Base-by-base conservation (phyloP, 2,113 vertebrate genomes). In the Cavia porcellus region DNA sequence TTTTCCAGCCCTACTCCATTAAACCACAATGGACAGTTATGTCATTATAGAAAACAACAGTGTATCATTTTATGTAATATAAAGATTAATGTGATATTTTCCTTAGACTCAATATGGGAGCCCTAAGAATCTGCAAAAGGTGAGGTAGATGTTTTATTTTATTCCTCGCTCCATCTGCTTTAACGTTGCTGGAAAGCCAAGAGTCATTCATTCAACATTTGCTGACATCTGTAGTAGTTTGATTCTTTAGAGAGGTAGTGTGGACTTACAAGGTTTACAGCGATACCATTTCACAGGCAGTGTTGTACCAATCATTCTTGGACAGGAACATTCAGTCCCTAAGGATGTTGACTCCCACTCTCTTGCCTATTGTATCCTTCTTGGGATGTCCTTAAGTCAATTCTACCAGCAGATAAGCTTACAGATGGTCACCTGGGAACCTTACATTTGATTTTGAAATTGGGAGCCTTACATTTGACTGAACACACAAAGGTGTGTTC, bases 1-100 rank as follows among this genome's bases (percentile, higher is more conserved):
- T 88, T 95, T 81, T 28, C 57, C 52, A 92, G 50, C 28, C 30
- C 59, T 62, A 52, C 11, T 89, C 68, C 82, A 82, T 84, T 96
- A 96, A 96, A 70, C 30, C 25, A 74, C 11, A 72, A 24, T 32
- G 32, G 32, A 30, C 52, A 86, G 32, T 80, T 66, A 57, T 74
- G 47, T 35, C 38, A 45, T 84, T 61, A n/a, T 28, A 14, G 24
- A 22, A 9, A 90, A 68, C 38, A 47, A 66, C 80, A 94, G 32
- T 45, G 45, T 42, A 61, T 64, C 35, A 89, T 52, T 89, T 89
- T 89, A 24, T 68, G 59, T 25, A 59, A 55, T 64, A 57, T 83
- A 68, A 55, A 87, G 92, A 35, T 47, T 92, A 92, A 86, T 3
- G 32, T 12, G 64, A 61, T 55, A 89, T 86, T 13, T 74, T 86